A percentile compares a stretch with the other conserved stretches of the same genome.
phyloP scores from a whole-genome alignment of 2,888 invertebrate genomes.

The Pristionchus entomophagus region DNA sequence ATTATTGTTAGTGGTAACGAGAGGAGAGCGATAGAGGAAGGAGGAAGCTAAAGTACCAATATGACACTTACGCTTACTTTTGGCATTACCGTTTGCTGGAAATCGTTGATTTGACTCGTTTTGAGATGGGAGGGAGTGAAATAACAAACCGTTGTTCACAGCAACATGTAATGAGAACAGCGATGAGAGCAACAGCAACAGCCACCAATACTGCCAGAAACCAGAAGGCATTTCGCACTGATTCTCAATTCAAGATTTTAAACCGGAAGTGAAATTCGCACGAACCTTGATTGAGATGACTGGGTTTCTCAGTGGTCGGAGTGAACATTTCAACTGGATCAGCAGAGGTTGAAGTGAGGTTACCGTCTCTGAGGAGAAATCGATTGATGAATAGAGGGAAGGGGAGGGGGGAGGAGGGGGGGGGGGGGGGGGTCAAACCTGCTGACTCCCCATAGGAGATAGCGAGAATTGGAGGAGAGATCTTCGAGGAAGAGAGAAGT shows the following conservation, averaged over 20 bases:
- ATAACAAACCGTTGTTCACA: slow-evolving; percentile 56
- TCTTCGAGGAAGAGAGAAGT: not conserved
- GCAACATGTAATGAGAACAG: slow-evolving; percentile 74
- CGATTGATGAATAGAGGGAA: not conserved
- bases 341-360: slow-evolving; percentile 51
- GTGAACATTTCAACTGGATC: slow-evolving; percentile 57
- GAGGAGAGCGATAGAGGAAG: slow-evolving; percentile 26
- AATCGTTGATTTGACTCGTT: not conserved
- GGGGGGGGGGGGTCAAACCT: slow-evolving; percentile 78
- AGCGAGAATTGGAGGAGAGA: slow-evolving; percentile 80
- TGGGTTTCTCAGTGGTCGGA: slow-evolving; percentile 55
- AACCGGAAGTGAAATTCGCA: not conserved
- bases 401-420: not conserved
- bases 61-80: slow-evolving; percentile 36
- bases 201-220: slow-evolving; percentile 77
- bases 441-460: slow-evolving; percentile 87
- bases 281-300: slow-evolving; percentile 59
- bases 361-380: slow-evolving; percentile 83
- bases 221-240: slow-evolving; percentile 77
- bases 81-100: slow-evolving; percentile 21
- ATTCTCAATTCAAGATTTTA: slow-evolving; percentile 58
- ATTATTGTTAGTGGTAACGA: slow-evolving; percentile 1
- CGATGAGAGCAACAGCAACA: slow-evolving; percentile 74
- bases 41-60: not conserved
- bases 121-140: not conserved